Percentiles rank a stretch among this genome's conserved stretches.
Evolutionary conservation across 1,140 invertebrate species (phyloP).

Genomic region (Drosophila murphyi): DNA sequence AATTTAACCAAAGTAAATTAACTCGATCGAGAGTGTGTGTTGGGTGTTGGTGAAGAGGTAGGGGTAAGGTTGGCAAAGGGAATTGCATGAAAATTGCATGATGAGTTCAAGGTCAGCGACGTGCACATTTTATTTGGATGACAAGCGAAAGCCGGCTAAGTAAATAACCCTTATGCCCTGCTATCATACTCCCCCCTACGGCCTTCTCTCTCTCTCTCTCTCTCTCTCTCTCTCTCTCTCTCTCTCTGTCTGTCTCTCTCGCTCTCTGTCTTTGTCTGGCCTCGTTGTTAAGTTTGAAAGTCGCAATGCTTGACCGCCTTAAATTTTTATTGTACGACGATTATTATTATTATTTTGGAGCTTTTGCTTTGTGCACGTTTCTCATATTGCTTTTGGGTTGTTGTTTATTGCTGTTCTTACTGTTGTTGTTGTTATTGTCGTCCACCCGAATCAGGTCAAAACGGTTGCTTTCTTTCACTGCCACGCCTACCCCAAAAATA

Average conservation of each 20-base stretch:
- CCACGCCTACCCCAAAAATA: slow-evolving; percentile 46
- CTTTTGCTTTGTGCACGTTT: slow-evolving; percentile 68
- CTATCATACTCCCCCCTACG: neutral
- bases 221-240: neutral
- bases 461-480: slow-evolving; percentile 77
- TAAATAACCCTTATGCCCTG: neutral
- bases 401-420: slow-evolving; percentile 2
- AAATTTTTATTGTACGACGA: slow-evolving; percentile 47
- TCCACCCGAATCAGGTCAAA: slow-evolving; percentile 72
- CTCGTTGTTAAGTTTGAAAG: slow-evolving; percentile 40
- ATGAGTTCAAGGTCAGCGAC: slow-evolving; percentile 76
- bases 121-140: slow-evolving; percentile 74
- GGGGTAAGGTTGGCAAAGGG: neutral
- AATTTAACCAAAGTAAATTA: slow-evolving; percentile 75
- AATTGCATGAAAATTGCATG: slow-evolving; percentile 62
- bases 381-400: slow-evolving; percentile 19
- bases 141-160: slow-evolving; percentile 46
- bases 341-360: slow-evolving; percentile 43
- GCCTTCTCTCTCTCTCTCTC: neutral
- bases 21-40: slow-evolving; percentile 31
- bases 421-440: slow-evolving; percentile 36
- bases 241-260: neutral
- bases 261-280: neutral
- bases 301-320: slow-evolving; percentile 46
- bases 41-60: neutral